phyloP scores from a whole-genome alignment of 2,888 invertebrate species.

The Scaptomyza parva region DNA sequence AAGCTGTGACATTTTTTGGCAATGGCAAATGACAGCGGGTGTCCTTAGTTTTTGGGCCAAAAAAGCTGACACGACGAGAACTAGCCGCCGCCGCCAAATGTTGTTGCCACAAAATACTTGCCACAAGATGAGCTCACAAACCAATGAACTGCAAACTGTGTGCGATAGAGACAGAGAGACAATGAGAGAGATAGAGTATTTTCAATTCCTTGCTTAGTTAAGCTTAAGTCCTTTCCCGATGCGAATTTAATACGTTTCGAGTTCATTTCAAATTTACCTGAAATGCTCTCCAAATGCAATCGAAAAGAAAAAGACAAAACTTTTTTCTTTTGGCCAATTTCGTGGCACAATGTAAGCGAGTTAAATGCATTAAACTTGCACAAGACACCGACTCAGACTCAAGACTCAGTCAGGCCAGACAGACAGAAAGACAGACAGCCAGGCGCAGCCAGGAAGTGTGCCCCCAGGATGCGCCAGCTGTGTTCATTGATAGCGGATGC shows the following conservation, averaged over 20 bases:
- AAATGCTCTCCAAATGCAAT: conserved; percentile 34
- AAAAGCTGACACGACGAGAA: not conserved
- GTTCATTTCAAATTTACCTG: conserved; percentile 62
- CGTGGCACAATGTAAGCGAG: conserved; percentile 73
- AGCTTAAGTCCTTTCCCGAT: conserved; percentile 44
- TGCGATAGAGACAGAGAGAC: too few species aligned
- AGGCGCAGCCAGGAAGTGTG: conserved; percentile 29
- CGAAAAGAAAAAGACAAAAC: conserved; percentile 41
- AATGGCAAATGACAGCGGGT: conserved; percentile 55
- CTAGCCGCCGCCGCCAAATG: conserved; percentile 50
- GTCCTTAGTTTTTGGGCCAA: conserved; percentile 28
- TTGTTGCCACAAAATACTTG: conserved; percentile 54
- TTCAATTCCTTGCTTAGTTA: conserved; percentile 23
- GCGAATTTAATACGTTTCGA: conserved; percentile 58
- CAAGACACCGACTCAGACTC: too few species aligned
- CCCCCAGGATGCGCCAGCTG: conserved; percentile 69
- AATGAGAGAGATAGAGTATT: too few species aligned
- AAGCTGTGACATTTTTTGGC: conserved; percentile 74
- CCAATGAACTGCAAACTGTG: conserved; percentile 52
- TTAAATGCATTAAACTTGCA: conserved; percentile 79
- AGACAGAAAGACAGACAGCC: not conserved
- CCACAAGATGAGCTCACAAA: conserved; percentile 59
- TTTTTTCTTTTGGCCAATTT: conserved; percentile 68
- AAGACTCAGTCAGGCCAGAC: not conserved
- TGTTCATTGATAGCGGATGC: conserved; percentile 71